Evolutionary conservation across 2,888 invertebrate genomes (phyloP), one percentile per base, ranked within the genome.

Genomic region (Pimpla rufipes): DNA sequence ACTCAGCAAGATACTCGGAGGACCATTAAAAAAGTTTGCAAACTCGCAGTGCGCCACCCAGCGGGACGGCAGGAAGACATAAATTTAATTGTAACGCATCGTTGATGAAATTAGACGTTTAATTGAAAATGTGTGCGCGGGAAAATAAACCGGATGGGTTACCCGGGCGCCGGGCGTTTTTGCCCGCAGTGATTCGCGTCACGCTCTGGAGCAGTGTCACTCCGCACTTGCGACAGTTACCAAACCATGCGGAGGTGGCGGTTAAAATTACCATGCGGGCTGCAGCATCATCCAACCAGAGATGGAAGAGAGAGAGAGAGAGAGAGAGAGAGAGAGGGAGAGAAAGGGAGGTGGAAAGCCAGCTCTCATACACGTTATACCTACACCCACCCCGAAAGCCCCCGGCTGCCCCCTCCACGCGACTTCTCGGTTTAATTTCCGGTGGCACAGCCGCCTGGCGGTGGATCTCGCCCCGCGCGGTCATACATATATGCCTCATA

Each of bases 371-470:
- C 55, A 77, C 45, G 29, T 47, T 47, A 52, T 64, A n/a, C 5
- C 45, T 10, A 10, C 1, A 8, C 3, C 62, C 66, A 4, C 13
- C 7, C 68, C 55, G 10, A 7, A 8, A 11, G n/a, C 37, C 10
- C 37, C 42, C 1, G 2, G 0, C 29, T 21, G 10, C 40, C 57
- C 50, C 18, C 29, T 23, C 62, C 40, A 8, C 13, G 68, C 37
- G 64, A 81, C 80, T 85, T 83, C 82, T 85, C 74, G 76, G 78
- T 85, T 85, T 85, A 85, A 85, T 85, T 85, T 85, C 83, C 85
- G 83, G 77, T 79, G 59, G 64, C 74, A 74, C 62, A 47, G 37
- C 42, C 50, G 55, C 67, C 37, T 66, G 23, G 52, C 52, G 55
- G 57, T 35, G 57, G 47, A 47, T 76, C 35, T 23, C 68, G 52